These are phyloP conservation scores for Ptiloglossa arizonensis DNA, from an alignment of 1,140 invertebrate species.

Conservation along the genomic window DNA sequence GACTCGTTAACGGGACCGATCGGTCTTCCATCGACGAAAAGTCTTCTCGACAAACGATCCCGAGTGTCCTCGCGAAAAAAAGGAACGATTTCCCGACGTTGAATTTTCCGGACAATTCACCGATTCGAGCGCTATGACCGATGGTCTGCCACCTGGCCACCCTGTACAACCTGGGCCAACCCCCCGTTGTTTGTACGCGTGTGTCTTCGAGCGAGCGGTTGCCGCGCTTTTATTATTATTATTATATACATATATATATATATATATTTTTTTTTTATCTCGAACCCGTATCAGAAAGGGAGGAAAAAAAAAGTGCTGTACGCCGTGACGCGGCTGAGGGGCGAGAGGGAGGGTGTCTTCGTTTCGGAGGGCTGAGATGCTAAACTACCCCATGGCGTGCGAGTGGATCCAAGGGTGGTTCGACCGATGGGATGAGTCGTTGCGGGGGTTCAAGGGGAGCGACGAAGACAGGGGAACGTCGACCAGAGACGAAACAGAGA, in stretches of 20 bases:
- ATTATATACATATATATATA: too few relatives aligned
- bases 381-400: conserved; percentile 77
- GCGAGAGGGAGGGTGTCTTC: conserved; percentile 25
- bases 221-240: conserved; percentile 15
- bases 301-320: conserved; percentile 36
- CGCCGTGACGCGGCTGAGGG: conserved; percentile 42
- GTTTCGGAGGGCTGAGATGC: conserved; percentile 69
- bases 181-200: too few relatives aligned
- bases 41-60: too few relatives aligned
- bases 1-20: background rate
- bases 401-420: conserved; percentile 73
- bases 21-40: background rate
- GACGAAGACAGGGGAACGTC: conserved; percentile 36
- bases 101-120: conserved; percentile 9
- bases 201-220: background rate
- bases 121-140: conserved; percentile 1
- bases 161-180: too few relatives aligned
- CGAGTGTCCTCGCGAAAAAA: too few relatives aligned
- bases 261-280: background rate
- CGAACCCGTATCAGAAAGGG: conserved; percentile 7
- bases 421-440: conserved; percentile 62
- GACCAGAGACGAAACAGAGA: conserved; percentile 32
- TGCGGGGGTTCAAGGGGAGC: conserved; percentile 56
- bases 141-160: conserved; percentile 40
- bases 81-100: background rate